A percentile compares a stretch with the other conserved stretches of the same genome.
phyloP scores from a whole-genome alignment of 2,797 vertebrate species.

The Pseudochirops cupreus region DNA sequence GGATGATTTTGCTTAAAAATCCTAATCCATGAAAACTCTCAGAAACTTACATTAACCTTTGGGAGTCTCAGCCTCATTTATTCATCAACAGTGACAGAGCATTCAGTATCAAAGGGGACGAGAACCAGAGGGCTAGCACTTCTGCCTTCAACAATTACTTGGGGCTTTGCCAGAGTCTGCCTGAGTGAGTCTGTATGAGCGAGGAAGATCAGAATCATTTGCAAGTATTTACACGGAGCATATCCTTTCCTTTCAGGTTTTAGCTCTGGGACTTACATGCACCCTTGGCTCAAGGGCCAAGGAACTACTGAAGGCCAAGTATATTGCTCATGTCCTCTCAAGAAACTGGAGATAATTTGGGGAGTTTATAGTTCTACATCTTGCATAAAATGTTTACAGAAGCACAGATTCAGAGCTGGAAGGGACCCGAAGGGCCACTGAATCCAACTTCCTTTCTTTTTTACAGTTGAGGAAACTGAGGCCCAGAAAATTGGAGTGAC shows the following conservation, averaged over 20 bases:
- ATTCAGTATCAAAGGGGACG: background rate
- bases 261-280: background rate
- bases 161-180: background rate
- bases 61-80: background rate
- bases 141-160: background rate
- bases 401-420: background rate
- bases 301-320: background rate
- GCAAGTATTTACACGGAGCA: background rate
- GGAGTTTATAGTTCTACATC: background rate
- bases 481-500: background rate
- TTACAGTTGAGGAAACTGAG: background rate
- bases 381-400: background rate
- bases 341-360: background rate
- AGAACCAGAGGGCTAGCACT: background rate
- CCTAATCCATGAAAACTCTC: background rate
- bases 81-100: background rate
- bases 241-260: background rate
- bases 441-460: background rate
- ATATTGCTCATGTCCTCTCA: background rate
- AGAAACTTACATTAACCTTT: background rate
- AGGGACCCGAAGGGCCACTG: background rate
- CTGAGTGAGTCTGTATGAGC: background rate
- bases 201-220: background rate
- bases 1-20: background rate
- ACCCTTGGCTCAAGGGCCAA: background rate